Percentiles rank a stretch among this genome's conserved stretches.
phyloP scores from a whole-genome alignment of 1,140 invertebrate species.

The Nasonia giraulti region DNA sequence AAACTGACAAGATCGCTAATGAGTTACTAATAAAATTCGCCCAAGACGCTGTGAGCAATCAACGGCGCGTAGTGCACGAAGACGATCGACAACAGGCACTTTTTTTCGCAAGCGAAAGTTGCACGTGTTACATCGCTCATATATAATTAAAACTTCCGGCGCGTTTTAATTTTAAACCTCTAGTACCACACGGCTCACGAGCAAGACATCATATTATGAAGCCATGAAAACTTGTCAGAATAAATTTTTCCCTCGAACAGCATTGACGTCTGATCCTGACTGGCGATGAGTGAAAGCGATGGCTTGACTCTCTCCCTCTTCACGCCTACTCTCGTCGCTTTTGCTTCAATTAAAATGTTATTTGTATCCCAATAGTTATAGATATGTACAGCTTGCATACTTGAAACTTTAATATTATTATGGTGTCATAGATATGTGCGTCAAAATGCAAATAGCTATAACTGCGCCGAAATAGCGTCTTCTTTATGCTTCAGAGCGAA shows the following conservation, averaged over 20 bases:
- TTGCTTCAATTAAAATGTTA: background rate
- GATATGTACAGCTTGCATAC: background rate
- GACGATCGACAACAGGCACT: background rate
- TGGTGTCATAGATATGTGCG: too few species aligned
- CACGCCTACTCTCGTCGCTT: background rate
- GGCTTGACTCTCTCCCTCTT: background rate
- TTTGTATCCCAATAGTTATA: background rate
- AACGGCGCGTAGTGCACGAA: background rate
- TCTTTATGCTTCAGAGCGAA: too few species aligned
- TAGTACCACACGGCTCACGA: background rate
- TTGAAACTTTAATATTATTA: too few species aligned
- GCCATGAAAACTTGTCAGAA: constrained; percentile 6
- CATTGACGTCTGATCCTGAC: background rate
- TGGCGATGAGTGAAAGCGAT: constrained; percentile 45
- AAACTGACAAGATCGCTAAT: background rate
- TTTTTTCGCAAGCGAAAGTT: constrained; percentile 35
- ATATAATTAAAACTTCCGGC: constrained; percentile 28
- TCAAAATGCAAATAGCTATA: too few species aligned
- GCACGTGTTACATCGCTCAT: constrained; percentile 4
- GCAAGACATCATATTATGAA: background rate
- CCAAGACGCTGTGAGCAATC: background rate
- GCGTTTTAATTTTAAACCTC: background rate
- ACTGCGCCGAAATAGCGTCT: too few species aligned
- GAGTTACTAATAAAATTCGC: background rate
- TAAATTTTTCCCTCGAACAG: background rate